A percentile compares a stretch with the other conserved stretches of the same genome.
Evolutionary conservation across 2,888 invertebrate genomes (phyloP).

Genomic region (Teinopalpus imperialis): DNA sequence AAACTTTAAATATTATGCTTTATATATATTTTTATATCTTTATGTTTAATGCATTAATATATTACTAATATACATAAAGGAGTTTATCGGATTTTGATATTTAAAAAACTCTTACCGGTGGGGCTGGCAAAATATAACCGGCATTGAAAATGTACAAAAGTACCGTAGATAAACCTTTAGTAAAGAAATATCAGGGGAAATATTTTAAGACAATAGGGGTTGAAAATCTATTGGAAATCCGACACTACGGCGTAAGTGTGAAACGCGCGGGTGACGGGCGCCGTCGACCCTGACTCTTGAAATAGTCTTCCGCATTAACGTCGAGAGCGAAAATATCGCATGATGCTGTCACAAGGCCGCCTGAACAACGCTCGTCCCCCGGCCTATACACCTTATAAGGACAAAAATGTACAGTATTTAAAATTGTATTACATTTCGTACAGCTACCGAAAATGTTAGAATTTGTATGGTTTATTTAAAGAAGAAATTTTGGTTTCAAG

Average conservation of each 20-base stretch:
- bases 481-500: background rate
- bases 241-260: constrained; percentile 52
- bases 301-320: constrained; percentile 81
- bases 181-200: too few relatives aligned
- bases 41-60: too few relatives aligned
- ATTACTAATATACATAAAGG: too few relatives aligned
- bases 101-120: too few relatives aligned
- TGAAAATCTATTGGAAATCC: constrained; percentile 49
- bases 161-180: too few relatives aligned
- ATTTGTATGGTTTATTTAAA: background rate
- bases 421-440: constrained; percentile 16
- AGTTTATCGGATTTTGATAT: too few relatives aligned
- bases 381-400: constrained; percentile 54
- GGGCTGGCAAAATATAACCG: too few relatives aligned
- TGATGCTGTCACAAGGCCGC: constrained; percentile 68
- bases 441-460: background rate
- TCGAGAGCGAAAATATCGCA: constrained; percentile 77
- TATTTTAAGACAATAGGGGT: constrained; percentile 16
- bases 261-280: constrained; percentile 64
- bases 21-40: too few relatives aligned
- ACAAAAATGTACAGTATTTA: constrained; percentile 40
- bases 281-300: constrained; percentile 77
- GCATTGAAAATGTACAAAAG: too few relatives aligned
- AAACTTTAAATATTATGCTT: too few relatives aligned
- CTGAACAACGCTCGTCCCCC: constrained; percentile 49